Evolutionary conservation across 2,888 invertebrate species (phyloP).

Genomic region (Minunthozetes semirufus): DNA sequence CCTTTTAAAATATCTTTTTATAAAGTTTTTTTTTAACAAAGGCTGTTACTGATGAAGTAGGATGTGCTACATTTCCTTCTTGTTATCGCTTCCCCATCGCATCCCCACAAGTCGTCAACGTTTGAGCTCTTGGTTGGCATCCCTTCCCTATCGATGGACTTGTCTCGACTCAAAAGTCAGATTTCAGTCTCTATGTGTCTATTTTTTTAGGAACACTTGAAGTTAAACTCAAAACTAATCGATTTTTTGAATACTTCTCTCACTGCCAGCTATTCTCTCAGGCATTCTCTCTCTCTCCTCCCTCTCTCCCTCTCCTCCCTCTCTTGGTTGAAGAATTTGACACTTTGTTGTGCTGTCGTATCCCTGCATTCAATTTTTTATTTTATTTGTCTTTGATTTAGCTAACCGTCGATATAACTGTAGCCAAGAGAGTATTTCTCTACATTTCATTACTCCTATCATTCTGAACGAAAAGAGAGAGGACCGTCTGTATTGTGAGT

Average conservation of each 20-base stretch:
- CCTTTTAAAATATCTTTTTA: not conserved
- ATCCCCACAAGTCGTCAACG: constrained; percentile 4
- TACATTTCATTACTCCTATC: not conserved
- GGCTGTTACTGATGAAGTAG: constrained; percentile 2
- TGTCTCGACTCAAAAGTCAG: constrained; percentile 16
- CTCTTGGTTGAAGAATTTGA: not conserved
- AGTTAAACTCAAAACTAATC: constrained; percentile 1
- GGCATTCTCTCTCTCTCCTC: too few relatives aligned
- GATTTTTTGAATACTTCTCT: not conserved
- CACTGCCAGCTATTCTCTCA: not conserved
- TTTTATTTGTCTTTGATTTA: constrained; percentile 7
- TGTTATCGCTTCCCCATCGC: not conserved
- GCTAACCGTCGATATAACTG: not conserved
- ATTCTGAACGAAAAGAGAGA: not conserved
- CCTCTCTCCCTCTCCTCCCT: not conserved
- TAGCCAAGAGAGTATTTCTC: not conserved
- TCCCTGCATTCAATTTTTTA: constrained; percentile 7
- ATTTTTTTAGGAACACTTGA: not conserved
- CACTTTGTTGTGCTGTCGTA: not conserved
- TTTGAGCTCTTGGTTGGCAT: not conserved
- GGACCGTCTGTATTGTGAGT: not conserved
- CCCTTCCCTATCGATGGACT: constrained; percentile 16
- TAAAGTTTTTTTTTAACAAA: constrained; percentile 11
- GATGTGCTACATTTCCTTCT: constrained; percentile 26
- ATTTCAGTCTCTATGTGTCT: not conserved